These are phyloP conservation scores for Drosophila infuscata DNA, from an alignment of 2,888 invertebrate genomes.

Conservation along the genomic window DNA sequence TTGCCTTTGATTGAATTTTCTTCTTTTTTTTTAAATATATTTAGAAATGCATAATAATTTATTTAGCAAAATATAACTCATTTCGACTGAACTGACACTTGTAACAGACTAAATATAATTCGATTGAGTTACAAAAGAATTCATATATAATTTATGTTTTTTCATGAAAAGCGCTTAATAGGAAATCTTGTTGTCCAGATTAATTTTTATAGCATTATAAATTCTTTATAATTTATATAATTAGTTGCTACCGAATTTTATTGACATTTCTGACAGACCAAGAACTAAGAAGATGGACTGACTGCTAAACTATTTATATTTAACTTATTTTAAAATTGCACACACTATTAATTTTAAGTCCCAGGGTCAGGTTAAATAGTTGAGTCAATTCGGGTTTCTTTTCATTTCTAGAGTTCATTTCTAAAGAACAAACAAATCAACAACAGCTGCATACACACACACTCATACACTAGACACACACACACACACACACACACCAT, in stretches of 20 bases:
- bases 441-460: slow-evolving; percentile 40
- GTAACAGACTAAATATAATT: no score
- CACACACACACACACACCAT: slow-evolving; percentile 7
- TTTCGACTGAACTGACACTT: neutral
- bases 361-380: slow-evolving; percentile 65
- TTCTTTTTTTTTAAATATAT: neutral
- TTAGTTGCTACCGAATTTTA: neutral
- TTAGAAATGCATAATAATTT: neutral
- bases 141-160: no score
- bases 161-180: no score
- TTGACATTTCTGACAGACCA: no score
- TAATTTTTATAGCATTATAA: neutral
- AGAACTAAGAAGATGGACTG: neutral
- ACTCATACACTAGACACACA: slow-evolving; percentile 28
- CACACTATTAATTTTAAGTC: slow-evolving; percentile 33
- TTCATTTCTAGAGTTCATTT: slow-evolving; percentile 72
- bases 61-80: neutral
- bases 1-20: no score
- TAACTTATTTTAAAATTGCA: neutral
- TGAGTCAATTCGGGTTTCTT: slow-evolving; percentile 38
- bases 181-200: neutral
- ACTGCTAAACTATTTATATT: no score
- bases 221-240: neutral
- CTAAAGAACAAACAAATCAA: slow-evolving; percentile 59
- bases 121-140: no score